Percentiles rank a stretch among this genome's conserved stretches.
These are phyloP conservation scores for Phyllostomus discolor DNA, from an alignment of 2,113 vertebrate species.

Conservation along the genomic window DNA sequence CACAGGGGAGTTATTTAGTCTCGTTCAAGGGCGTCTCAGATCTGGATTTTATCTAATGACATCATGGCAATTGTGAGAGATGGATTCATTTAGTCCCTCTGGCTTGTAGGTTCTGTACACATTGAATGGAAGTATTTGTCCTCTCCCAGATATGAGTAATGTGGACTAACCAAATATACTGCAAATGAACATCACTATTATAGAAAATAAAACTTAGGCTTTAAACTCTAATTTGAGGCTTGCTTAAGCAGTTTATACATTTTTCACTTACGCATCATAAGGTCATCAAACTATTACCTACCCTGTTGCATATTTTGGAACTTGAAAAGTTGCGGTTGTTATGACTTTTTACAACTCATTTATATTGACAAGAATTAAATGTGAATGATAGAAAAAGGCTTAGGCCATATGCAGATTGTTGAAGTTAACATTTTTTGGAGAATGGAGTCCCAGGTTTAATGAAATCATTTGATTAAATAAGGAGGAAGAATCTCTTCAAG, in stretches of 20 bases:
- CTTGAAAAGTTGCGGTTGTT: background rate
- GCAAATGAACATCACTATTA: conserved; percentile 7
- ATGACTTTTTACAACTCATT: background rate
- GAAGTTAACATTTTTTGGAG: background rate
- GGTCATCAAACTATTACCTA: background rate
- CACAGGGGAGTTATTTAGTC: background rate
- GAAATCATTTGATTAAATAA: conserved; percentile 32
- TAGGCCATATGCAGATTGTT: background rate
- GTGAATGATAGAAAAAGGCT: background rate
- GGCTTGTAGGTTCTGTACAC: background rate
- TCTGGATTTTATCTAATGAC: conserved; percentile 13
- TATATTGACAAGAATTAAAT: conserved; percentile 12
- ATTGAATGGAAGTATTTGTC: background rate
- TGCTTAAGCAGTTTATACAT: conserved; percentile 12
- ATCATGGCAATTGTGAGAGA: background rate
- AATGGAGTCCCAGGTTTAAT: background rate
- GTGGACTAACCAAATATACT: background rate
- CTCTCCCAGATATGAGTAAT: background rate
- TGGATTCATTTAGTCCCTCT: background rate
- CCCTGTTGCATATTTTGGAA: conserved; percentile 9
- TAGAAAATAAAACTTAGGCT: background rate
- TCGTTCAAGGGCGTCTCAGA: background rate
- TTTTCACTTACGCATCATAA: background rate
- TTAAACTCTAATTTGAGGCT: conserved; percentile 20
- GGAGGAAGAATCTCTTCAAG: background rate